Conservation (phyloP, 2,888 invertebrate species). For the Choristoneura rosaceana region DNA sequence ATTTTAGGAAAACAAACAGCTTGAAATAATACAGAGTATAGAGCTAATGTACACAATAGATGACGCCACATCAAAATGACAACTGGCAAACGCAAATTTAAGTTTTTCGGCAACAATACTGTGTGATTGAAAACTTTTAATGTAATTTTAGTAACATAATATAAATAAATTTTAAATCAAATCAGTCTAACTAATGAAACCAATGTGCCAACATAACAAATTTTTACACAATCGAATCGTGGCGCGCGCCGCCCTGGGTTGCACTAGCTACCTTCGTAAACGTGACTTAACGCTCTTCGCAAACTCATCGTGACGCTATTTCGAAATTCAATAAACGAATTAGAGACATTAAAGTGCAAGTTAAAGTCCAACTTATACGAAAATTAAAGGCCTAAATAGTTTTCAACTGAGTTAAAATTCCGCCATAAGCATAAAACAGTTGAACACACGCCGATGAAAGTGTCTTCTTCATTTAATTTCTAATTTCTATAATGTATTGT, state of each 20-base stretch:
- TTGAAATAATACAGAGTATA: too few species aligned
- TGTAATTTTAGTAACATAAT: too few species aligned
- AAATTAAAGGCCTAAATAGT: too few species aligned
- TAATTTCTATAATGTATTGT: background rate
- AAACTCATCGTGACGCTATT: slow-evolving; percentile 13
- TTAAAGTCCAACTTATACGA: slow-evolving; percentile 1
- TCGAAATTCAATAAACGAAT: slow-evolving; percentile 11
- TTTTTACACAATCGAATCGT: slow-evolving; percentile 35
- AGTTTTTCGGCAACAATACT: too few species aligned
- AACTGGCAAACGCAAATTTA: too few species aligned
- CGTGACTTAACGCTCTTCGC: background rate
- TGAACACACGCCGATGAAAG: too few species aligned
- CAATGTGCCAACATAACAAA: slow-evolving; percentile 22
- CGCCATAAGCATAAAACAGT: too few species aligned
- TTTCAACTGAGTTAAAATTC: too few species aligned
- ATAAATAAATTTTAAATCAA: background rate
- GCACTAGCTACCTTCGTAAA: slow-evolving; percentile 6
- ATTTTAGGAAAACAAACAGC: too few species aligned
- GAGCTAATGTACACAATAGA: too few species aligned
- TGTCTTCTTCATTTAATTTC: background rate
- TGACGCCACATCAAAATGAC: too few species aligned
- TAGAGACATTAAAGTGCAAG: slow-evolving; percentile 3
- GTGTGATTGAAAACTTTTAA: too few species aligned
- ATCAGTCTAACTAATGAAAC: background rate
- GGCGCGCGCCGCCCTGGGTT: slow-evolving; percentile 34